phyloP scores from a whole-genome alignment of 1,140 invertebrate genomes.

The Drosophila aff. region DNA sequence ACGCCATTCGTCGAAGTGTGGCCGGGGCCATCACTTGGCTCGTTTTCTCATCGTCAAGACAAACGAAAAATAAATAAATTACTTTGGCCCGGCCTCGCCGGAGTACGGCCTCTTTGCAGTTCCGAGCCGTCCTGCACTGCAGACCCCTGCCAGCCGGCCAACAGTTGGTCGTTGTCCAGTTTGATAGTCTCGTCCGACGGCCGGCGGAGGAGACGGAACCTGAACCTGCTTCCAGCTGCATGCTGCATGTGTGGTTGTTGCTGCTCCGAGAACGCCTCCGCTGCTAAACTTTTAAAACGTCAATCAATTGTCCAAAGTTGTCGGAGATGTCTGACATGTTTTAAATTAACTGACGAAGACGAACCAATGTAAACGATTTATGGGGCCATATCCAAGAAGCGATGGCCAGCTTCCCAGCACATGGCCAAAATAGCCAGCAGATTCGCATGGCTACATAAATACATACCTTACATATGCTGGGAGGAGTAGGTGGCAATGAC shows the following conservation, averaged over 20 bases:
- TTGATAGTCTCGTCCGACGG: constrained; percentile 47
- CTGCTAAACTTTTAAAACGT: constrained; percentile 79
- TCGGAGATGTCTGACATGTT: constrained; percentile 83
- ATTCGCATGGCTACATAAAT: constrained; percentile 3
- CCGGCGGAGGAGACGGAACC: constrained; percentile 6
- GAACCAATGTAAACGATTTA: constrained; percentile 79
- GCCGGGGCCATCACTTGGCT: constrained; percentile 75
- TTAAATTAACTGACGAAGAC: constrained; percentile 84
- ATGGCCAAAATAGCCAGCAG: constrained; percentile 31
- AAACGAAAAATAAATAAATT: constrained; percentile 84
- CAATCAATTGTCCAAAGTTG: constrained; percentile 84
- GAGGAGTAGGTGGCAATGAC: constrained; percentile 27
- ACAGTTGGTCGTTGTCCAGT: constrained; percentile 70
- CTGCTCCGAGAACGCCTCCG: constrained; percentile 65
- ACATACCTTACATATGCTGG: constrained; percentile 3
- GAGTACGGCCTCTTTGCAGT: constrained; percentile 78
- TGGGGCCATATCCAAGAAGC: constrained; percentile 74
- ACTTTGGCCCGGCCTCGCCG: constrained; percentile 58
- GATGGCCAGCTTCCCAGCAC: constrained; percentile 27
- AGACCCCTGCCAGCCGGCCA: constrained; percentile 64
- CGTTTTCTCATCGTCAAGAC: constrained; percentile 83
- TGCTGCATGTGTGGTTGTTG: constrained; percentile 51
- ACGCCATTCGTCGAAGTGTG: constrained; percentile 79
- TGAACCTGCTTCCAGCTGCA: constrained; percentile 43
- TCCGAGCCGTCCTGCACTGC: constrained; percentile 68